Evolutionary conservation across 2,797 vertebrate species (phyloP), one percentile per base, ranked within the genome.

Genomic region (Chrosomus eos): DNA sequence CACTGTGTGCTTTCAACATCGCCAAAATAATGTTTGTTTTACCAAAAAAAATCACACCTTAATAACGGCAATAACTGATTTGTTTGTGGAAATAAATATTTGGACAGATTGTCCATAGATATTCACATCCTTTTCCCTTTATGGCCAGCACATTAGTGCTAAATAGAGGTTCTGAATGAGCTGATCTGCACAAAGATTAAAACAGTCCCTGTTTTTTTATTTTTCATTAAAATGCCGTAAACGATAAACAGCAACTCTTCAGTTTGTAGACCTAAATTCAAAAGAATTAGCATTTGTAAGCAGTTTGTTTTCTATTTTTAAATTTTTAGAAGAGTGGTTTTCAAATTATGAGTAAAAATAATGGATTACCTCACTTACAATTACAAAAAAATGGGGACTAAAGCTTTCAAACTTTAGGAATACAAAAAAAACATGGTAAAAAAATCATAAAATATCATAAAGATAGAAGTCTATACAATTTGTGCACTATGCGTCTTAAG

Each of bases 21-120:
- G n/a, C 16, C 31, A 28, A 38, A 28, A 64, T 72, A 62, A 51
- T 67, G 66, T 82, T 82, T 74, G 13, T 48, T 82, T 73, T n/a
- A 78, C 19, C 1, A 0, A 51, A 26, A 21, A 2, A 51, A 26
- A 14, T 40, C 51, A 28, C 21, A 26, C 53, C 28, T 48, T 33
- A 38, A 58, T 76, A 58, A 10, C 28, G 19, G 58, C 58, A 26
- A 26, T n/a, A 82, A 73, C 43, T 64, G 8, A 80, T 51, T 82
- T 64, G 40, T 64, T 74, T 74, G 13, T 33, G 28, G 21, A 82
- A 36, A 51, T 64, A 38, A 82, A 21, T 73, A 23, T 18, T 60
- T 73, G 51, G n/a, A 64, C 58, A 74, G 40, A 74, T 43, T 62
- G 38, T 74, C 26, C 62, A 18, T 28, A 73, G 70, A 64, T 82